Percentiles rank a stretch among this genome's conserved stretches.
Conservation (phyloP, 2,113 vertebrate species). For the Bettongia penicillata region DNA sequence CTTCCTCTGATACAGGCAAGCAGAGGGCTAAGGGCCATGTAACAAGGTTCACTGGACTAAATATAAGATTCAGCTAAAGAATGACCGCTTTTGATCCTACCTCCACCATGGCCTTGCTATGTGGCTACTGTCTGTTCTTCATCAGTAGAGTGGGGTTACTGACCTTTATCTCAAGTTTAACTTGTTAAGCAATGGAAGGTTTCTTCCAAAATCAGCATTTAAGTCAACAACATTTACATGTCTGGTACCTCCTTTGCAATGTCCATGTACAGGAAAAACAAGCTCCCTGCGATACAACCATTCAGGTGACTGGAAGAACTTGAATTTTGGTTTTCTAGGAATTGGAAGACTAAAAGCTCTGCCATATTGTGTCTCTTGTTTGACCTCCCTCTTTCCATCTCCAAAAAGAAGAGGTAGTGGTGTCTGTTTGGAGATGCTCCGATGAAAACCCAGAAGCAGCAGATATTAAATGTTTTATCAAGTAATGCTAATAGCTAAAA, state of each 20-base stretch:
- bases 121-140: background rate
- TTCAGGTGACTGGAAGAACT: background rate
- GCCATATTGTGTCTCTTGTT: background rate
- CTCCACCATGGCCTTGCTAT: background rate
- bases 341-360: background rate
- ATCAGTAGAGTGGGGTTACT: background rate
- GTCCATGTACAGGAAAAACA: background rate
- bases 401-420: background rate
- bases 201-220: background rate
- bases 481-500: background rate
- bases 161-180: background rate
- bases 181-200: background rate
- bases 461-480: background rate
- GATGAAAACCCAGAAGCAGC: background rate
- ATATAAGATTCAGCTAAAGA: background rate
- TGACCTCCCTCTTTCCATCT: background rate
- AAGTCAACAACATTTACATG: background rate
- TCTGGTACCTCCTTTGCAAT: background rate
- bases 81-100: background rate
- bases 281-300: background rate
- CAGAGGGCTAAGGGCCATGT: conserved; percentile 8
- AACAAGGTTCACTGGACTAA: background rate
- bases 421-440: background rate
- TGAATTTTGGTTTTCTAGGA: background rate
- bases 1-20: conserved; percentile 29